Conservation (phyloP, 2,797 vertebrate genomes). For the Pseudochaenichthys georgianus region DNA sequence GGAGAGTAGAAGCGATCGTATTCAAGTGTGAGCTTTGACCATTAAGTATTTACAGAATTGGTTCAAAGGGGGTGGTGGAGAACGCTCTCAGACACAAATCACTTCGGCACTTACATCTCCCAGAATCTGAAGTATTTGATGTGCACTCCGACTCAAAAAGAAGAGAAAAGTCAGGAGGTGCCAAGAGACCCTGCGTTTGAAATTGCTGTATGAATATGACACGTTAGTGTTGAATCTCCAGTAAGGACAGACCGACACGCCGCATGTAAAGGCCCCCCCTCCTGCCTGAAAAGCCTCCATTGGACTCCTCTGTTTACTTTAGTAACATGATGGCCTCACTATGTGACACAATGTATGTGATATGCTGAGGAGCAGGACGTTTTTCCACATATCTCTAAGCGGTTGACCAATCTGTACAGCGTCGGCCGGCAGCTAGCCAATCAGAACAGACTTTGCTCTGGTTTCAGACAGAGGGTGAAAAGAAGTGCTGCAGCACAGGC, state of each 20-base stretch:
- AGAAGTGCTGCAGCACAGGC: too few species aligned
- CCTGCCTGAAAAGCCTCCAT: too few species aligned
- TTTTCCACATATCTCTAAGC: too few species aligned
- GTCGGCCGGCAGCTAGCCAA: too few species aligned
- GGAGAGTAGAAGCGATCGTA: conserved; percentile 19
- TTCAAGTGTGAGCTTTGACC: conserved; percentile 37
- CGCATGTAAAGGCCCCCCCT: not conserved
- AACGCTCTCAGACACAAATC: conserved; percentile 38
- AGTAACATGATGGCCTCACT: too few species aligned
- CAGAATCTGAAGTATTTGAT: conserved; percentile 51
- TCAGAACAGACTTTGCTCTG: too few species aligned
- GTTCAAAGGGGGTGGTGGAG: conserved; percentile 11
- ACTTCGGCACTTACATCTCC: conserved; percentile 44
- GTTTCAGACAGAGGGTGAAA: too few species aligned
- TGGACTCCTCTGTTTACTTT: too few species aligned
- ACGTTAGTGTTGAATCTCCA: conserved; percentile 37
- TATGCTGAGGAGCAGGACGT: too few species aligned
- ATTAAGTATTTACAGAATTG: conserved; percentile 25
- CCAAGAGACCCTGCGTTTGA: conserved; percentile 31
- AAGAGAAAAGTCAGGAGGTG: conserved; percentile 23
- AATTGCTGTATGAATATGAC: conserved; percentile 53
- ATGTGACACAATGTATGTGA: too few species aligned
- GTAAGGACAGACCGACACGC: conserved; percentile 24
- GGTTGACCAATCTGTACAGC: too few species aligned
- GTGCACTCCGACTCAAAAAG: conserved; percentile 42